Evolutionary conservation across 2,888 invertebrate species (phyloP), one percentile per base, ranked within the genome.

Genomic region (Mamestra brassicae): DNA sequence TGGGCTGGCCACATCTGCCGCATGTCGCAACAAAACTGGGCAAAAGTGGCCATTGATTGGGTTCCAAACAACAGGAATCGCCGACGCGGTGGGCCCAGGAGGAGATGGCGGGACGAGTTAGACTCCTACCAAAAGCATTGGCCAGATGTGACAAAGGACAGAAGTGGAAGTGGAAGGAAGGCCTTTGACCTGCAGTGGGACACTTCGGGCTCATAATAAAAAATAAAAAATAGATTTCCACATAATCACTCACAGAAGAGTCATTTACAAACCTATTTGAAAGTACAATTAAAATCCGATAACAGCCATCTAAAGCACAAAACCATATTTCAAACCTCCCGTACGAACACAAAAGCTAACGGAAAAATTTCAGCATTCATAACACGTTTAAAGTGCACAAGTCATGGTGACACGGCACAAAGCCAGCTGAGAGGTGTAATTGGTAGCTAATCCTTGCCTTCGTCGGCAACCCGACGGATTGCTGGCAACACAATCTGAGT

Each of bases 381-480:
- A 82, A 81, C 91, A 89, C 88, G 88, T 88, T 86, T 84, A 80
- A 85, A 87, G 86, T 86, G 84, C 85, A 88, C 83, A 85, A 88
- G 88, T 89, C 89, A 88, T 58, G 62, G 77, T 80, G 79, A 81
- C 85, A 84, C 83, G 80, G 78, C 84, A 89, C 87, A 89, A 86
- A 90, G 90, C 88, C 78, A 76, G 87, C 89, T 89, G 91, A 91
- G 91, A 89, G 90, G 89, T 92, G 92, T 95, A 95, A 95, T 95
- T 95, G 93, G 92, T 92, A 92, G 93, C 90, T 95, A 95, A 95
- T 95, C 95, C 95, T 83, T 85, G 92, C 91, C 89, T 92, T 91
- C 90, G 87, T 81, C 89, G 87, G 84, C 88, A 84, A 87, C 88
- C 86, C 87, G 85, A 81, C 90, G 88, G 88, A 89, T 90, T 88